A percentile compares a stretch with the other conserved stretches of the same genome.
phyloP scores from a whole-genome alignment of 2,113 vertebrate species.

The Myiozetetes cayanensis region DNA sequence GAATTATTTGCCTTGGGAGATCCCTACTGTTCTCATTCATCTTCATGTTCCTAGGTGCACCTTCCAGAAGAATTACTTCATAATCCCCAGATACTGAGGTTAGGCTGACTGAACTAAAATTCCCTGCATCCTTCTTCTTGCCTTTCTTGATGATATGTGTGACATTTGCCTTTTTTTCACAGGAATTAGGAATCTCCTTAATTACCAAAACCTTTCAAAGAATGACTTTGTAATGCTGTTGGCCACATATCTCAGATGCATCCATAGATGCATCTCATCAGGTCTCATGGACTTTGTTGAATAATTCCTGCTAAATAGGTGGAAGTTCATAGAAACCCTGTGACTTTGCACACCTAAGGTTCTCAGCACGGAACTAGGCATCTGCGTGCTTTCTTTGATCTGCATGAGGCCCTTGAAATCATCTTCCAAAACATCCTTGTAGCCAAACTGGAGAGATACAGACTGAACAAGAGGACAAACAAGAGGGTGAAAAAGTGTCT shows the following conservation, averaged over 20 bases:
- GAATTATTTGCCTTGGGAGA: neutral
- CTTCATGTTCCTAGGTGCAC: neutral
- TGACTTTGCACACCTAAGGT: neutral
- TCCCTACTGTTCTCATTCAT: neutral
- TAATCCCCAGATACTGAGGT: neutral
- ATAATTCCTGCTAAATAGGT: neutral
- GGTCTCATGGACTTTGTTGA: neutral
- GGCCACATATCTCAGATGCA: neutral
- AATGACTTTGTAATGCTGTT: neutral
- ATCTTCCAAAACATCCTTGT: neutral
- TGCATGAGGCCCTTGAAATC: neutral
- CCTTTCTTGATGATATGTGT: neutral
- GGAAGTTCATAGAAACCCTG: neutral
- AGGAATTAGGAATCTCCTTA: neutral
- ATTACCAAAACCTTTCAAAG: neutral
- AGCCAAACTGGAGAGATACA: neutral
- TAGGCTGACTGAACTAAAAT: neutral
- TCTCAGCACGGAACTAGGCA: neutral
- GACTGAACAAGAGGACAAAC: neutral
- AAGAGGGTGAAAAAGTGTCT: neutral
- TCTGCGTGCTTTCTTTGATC: neutral
- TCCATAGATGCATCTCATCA: neutral
- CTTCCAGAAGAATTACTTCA: neutral
- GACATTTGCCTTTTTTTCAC: neutral
- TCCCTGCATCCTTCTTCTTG: neutral